Evolutionary conservation across 2,888 invertebrate species (phyloP).

Genomic region (Drosophila gaucha): DNA sequence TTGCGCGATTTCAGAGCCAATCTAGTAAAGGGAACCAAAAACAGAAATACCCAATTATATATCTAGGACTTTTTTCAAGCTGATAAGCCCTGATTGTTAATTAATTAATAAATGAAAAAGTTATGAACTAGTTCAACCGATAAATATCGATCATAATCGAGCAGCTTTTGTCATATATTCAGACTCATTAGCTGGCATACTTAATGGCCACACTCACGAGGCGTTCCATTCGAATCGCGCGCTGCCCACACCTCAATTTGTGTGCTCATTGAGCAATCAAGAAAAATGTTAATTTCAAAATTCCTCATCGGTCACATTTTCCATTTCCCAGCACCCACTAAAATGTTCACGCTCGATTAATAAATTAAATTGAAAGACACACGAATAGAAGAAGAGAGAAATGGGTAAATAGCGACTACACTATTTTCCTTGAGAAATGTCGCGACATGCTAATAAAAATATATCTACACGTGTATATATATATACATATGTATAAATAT

Average conservation of each 20-base stretch:
- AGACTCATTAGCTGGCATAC: slow-evolving; percentile 37
- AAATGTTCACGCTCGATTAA: slow-evolving; percentile 81
- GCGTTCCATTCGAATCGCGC: slow-evolving; percentile 14
- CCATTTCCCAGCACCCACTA: slow-evolving; percentile 61
- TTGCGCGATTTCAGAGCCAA: no score
- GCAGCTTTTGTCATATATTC: slow-evolving; percentile 18
- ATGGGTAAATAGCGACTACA: slow-evolving; percentile 68
- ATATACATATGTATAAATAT: neutral
- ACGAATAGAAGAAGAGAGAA: slow-evolving; percentile 62
- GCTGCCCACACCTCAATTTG: slow-evolving; percentile 58
- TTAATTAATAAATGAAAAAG: no score
- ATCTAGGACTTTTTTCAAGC: no score
- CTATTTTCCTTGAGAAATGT: slow-evolving; percentile 75
- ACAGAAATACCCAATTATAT: no score
- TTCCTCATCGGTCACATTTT: slow-evolving; percentile 46
- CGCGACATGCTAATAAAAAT: slow-evolving; percentile 80
- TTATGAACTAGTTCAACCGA: slow-evolving; percentile 15
- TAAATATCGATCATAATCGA: slow-evolving; percentile 5
- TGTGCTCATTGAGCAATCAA: slow-evolving; percentile 66
- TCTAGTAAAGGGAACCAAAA: no score
- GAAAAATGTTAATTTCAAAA: slow-evolving; percentile 65
- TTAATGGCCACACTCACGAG: slow-evolving; percentile 33
- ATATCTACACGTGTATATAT: slow-evolving; percentile 16
- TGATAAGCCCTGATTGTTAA: no score
- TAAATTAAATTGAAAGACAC: slow-evolving; percentile 80